These are phyloP conservation scores for Galago senegalensis DNA, from an alignment of 2,797 vertebrate species.

Conservation along the genomic window DNA sequence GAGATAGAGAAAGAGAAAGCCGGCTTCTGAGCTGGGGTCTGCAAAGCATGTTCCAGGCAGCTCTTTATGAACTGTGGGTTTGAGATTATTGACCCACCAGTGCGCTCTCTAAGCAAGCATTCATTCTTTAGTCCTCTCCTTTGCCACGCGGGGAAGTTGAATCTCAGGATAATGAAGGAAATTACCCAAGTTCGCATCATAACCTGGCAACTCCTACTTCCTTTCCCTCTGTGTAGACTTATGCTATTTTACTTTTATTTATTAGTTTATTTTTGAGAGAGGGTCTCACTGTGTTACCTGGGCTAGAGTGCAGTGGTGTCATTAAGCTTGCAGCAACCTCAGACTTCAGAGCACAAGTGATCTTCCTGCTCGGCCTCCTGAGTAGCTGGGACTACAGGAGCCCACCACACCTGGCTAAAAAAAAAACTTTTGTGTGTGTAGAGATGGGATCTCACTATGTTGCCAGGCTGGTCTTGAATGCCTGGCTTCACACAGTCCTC, in stretches of 20 bases:
- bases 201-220: neutral
- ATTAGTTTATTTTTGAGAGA: too few relatives aligned
- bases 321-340: too few relatives aligned
- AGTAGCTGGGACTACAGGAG: too few relatives aligned
- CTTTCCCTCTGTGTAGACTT: neutral
- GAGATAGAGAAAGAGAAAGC: neutral
- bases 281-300: too few relatives aligned
- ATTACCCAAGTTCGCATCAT: neutral
- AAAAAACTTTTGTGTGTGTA: too few relatives aligned
- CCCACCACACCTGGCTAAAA: too few relatives aligned
- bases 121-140: neutral
- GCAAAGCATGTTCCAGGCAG: neutral
- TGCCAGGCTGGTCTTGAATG: neutral
- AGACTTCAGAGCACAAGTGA: too few relatives aligned
- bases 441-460: too few relatives aligned
- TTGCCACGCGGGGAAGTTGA: neutral
- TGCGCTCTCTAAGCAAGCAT: neutral
- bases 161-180: neutral
- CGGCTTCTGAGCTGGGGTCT: neutral
- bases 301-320: too few relatives aligned
- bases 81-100: neutral
- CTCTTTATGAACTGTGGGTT: neutral
- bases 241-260: neutral
- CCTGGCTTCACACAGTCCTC: too few relatives aligned
- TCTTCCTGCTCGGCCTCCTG: too few relatives aligned